Evolutionary conservation across 2,888 invertebrate genomes (phyloP).

Genomic region (Saturnia pavonia): DNA sequence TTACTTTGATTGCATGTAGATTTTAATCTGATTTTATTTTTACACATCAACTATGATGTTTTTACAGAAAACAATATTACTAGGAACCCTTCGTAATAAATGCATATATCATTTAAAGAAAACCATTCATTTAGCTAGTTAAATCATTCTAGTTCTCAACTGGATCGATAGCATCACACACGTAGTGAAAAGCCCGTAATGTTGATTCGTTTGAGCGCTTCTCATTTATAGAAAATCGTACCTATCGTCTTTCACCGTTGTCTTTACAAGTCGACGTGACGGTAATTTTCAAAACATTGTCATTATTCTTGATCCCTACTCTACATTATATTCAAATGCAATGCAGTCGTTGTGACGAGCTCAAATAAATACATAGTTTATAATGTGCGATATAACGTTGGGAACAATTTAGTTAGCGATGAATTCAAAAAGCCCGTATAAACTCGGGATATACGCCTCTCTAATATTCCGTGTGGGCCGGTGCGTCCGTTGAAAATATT

Average conservation of each 20-base stretch:
- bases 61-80: neutral
- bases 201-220: neutral
- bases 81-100: neutral
- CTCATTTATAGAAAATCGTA: too few relatives aligned
- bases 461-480: conserved; percentile 78
- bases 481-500: conserved; percentile 69
- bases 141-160: neutral
- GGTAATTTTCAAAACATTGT: neutral
- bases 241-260: neutral
- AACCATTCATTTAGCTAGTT: neutral
- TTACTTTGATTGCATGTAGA: too few relatives aligned
- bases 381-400: conserved; percentile 37
- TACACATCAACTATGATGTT: neutral
- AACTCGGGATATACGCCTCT: conserved; percentile 62
- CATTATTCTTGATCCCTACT: neutral
- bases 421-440: conserved; percentile 67
- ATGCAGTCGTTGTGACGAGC: neutral
- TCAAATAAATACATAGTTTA: neutral
- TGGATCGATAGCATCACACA: neutral
- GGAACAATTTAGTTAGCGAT: conserved; percentile 75
- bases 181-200: neutral
- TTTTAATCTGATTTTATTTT: too few relatives aligned
- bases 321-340: neutral
- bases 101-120: neutral
- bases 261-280: neutral